These are phyloP conservation scores for Serrognathus titanus DNA, from an alignment of 2,888 invertebrate genomes.

Conservation along the genomic window DNA sequence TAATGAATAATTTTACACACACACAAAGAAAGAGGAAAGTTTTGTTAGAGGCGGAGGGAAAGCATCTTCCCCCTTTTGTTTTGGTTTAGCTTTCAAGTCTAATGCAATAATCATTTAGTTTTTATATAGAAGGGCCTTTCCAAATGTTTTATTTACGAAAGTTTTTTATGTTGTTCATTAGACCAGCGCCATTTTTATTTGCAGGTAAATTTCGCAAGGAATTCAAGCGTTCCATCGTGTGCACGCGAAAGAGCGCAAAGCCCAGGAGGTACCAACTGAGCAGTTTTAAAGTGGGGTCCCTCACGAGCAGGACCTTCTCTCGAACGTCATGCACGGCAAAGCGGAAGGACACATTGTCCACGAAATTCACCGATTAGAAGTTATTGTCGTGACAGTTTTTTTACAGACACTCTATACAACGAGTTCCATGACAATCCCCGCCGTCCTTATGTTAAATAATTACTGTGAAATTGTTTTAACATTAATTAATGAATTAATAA, in stretches of 20 bases:
- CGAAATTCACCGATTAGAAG: conserved; percentile 11
- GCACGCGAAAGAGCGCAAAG: conserved; percentile 34
- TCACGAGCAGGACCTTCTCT: conserved; percentile 9
- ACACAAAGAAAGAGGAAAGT: too few species aligned
- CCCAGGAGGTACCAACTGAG: conserved; percentile 5
- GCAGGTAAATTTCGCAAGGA: conserved; percentile 72
- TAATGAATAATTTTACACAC: too few species aligned
- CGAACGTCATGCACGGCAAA: conserved; percentile 4
- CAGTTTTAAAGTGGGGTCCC: conserved; percentile 3
- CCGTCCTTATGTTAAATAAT: too few species aligned
- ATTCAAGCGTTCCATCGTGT: conserved; percentile 66
- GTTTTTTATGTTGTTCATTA: too few species aligned
- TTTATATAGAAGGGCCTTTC: not conserved
- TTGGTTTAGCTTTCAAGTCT: not conserved
- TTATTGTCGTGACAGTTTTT: not conserved
- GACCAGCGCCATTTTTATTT: conserved; percentile 1
- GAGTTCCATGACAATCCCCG: too few species aligned
- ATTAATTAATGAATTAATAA: too few species aligned
- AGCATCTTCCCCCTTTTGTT: not conserved
- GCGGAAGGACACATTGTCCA: conserved; percentile 7
- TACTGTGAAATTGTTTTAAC: too few species aligned
- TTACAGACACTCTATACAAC: too few species aligned
- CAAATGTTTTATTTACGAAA: too few species aligned
- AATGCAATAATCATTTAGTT: not conserved
- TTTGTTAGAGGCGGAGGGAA: too few species aligned